These are phyloP conservation scores for Macropodus opercularis DNA, from an alignment of 2,797 vertebrate genomes.

Conservation along the genomic window DNA sequence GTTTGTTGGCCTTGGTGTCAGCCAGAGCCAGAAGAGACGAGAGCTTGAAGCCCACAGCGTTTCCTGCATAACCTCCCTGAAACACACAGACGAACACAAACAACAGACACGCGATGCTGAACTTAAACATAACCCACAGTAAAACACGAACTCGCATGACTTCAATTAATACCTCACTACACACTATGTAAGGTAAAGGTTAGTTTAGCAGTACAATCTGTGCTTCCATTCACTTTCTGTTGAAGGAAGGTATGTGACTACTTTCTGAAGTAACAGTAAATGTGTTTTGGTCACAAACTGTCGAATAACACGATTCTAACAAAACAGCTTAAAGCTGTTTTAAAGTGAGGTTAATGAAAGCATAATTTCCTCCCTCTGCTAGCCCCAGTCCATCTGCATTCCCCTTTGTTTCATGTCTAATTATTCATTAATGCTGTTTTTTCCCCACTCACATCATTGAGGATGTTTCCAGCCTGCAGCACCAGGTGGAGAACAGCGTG, in stretches of 20 bases:
- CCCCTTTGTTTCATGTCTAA: background rate
- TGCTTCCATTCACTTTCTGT: too few species aligned
- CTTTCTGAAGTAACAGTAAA: background rate
- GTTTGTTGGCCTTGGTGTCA: slow-evolving; percentile 94
- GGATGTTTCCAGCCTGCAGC: slow-evolving; percentile 82
- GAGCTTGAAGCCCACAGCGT: slow-evolving; percentile 93
- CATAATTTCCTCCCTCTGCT: background rate
- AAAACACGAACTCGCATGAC: too few species aligned
- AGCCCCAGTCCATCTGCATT: background rate
- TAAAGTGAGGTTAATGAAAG: background rate
- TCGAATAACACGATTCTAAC: background rate
- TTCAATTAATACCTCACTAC: too few species aligned
- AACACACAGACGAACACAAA: slow-evolving; percentile 9
- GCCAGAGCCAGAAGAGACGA: slow-evolving; percentile 92
- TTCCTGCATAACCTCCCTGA: slow-evolving; percentile 91
- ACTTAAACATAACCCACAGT: too few species aligned
- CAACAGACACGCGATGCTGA: too few species aligned
- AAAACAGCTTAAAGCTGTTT: background rate
- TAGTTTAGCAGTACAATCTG: too few species aligned
- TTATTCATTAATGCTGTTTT: slow-evolving; percentile 7
- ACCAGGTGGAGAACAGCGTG: slow-evolving; percentile 88
- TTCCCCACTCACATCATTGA: slow-evolving; percentile 67
- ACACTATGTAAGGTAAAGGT: too few species aligned
- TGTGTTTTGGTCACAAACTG: background rate
- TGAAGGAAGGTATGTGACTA: too few species aligned